Evolutionary conservation across 2,113 vertebrate genomes (phyloP).

Genomic region (Recurvirostra avosetta): DNA sequence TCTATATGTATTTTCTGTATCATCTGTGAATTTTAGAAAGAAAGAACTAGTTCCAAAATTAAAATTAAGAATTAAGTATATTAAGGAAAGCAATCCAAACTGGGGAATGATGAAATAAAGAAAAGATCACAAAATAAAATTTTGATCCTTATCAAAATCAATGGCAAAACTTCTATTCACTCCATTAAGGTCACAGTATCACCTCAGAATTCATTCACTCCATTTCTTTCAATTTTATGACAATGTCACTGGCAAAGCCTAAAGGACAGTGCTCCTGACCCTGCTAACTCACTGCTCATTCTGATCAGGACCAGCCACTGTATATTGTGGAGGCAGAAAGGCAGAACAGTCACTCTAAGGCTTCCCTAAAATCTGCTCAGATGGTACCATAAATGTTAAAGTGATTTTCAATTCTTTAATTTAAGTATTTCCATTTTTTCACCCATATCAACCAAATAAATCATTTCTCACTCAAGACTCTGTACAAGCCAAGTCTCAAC

Average conservation of each 20-base stretch:
- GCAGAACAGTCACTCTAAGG: neutral
- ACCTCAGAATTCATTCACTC: neutral
- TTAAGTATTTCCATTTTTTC: neutral
- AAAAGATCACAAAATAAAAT: neutral
- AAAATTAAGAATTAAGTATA: neutral
- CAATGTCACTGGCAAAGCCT: neutral
- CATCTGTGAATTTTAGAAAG: neutral
- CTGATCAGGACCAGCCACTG: neutral
- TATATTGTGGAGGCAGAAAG: neutral
- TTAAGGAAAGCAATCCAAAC: neutral
- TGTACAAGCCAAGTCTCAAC: neutral
- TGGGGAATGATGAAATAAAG: neutral
- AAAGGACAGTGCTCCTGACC: neutral
- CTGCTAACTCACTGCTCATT: neutral
- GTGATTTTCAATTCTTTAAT: neutral
- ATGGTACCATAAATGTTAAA: neutral
- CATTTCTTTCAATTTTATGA: neutral
- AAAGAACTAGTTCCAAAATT: neutral
- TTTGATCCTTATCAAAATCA: neutral
- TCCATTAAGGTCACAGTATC: neutral
- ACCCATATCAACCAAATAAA: neutral
- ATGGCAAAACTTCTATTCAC: neutral
- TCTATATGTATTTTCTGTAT: neutral
- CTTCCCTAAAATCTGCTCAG: neutral
- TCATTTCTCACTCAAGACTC: neutral